Base-by-base conservation (phyloP, 2,797 vertebrate species). In the Zenarchopterus dispar region DNA sequence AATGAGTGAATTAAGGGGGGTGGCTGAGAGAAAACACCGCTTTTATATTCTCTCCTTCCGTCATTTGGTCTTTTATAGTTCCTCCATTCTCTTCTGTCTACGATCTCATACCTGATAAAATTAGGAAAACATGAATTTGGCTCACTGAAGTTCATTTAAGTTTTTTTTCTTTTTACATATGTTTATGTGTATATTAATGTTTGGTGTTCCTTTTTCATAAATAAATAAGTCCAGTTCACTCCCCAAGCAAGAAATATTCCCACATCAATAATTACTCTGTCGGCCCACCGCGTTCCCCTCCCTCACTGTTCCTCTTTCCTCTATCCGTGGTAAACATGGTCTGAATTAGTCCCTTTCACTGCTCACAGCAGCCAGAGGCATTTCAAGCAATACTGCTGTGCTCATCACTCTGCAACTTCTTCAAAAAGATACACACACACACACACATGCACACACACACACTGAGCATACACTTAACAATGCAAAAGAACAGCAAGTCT, bases 351-450 rank as follows among this genome's bases (percentile, higher is more conserved):
- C 73, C 63, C 67, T 79, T 87, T 79, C 79, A 77, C 77, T 65
- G 51, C 79, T 87, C 67, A 70, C 70, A 80, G 71, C 70, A 74
- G 62, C 88, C 84, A 77, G 78, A 85, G 84, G 87, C 88, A 88
- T 75, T 89, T 88, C 77, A 77, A 49, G 16, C 83, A 83, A 84
- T 78, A 80, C 78, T 81, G 77, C 81, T 85, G 76, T 18, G 50
- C 79, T 89, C 81, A 87, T 78, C 84, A 88, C 24, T 82, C 61
- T 72, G 44, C 62, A 56, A 50, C 70, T 83, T 70, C 67, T 56
- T 68, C 48, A 57, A 33, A 75, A 65, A 81, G 56, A 56, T 21
- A 64, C 33, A 10, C 33, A 59, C 15, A 17, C 19, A 39, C 24
- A 54, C 22, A 22, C 51, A 53, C 33, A 54, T 61, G 0, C 5